phyloP scores from a whole-genome alignment of 2,888 invertebrate species.

The Athalia cordata region DNA sequence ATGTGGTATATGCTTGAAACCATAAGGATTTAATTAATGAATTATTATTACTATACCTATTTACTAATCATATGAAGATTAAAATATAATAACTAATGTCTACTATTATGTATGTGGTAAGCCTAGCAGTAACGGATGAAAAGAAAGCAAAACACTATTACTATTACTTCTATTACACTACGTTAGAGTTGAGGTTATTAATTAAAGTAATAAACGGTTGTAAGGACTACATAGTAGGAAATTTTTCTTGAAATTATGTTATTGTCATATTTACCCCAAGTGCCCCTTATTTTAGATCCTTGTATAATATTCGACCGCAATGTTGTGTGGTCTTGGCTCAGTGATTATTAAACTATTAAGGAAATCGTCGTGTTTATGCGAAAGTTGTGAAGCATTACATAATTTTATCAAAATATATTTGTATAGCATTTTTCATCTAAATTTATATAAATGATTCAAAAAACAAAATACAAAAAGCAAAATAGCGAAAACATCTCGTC shows the following conservation, averaged over 20 bases:
- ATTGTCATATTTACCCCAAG: constrained; percentile 62
- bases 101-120: constrained; percentile 54
- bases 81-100: constrained; percentile 45
- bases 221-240: constrained; percentile 46
- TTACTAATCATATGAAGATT: constrained; percentile 45
- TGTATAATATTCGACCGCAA: constrained; percentile 51
- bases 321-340: constrained; percentile 46
- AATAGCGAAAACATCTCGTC: no score
- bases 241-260: constrained; percentile 51
- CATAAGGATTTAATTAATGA: constrained; percentile 46
- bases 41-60: constrained; percentile 45
- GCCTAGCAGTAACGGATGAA: constrained; percentile 45
- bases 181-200: constrained; percentile 45
- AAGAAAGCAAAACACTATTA: constrained; percentile 41
- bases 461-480: not conserved
- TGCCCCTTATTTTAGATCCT: constrained; percentile 56
- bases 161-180: constrained; percentile 48
- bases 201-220: constrained; percentile 46
- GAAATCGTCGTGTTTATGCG: constrained; percentile 42
- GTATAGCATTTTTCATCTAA: not conserved
- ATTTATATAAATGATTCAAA: not conserved
- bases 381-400: constrained; percentile 37
- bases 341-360: constrained; percentile 47
- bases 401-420: not conserved
- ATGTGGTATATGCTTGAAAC: constrained; percentile 46